Conservation (phyloP, 2,113 vertebrate species). For the Madoqua kirkii region DNA sequence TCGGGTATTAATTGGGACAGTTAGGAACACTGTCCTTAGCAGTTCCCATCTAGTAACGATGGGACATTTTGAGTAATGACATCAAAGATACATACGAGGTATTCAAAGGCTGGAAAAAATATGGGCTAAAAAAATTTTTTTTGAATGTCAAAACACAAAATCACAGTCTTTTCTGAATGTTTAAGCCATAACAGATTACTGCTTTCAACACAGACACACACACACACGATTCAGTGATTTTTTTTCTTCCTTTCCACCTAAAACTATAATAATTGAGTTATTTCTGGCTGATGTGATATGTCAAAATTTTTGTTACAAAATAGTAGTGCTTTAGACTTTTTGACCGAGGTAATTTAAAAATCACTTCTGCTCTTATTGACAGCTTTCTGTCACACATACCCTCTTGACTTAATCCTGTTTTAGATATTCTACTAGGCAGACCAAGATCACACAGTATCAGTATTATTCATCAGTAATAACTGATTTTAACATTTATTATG, state of each 20-base stretch:
- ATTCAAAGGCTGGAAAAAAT: not conserved
- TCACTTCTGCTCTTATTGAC: not conserved
- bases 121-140: not conserved
- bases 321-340: not conserved
- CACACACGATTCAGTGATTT: not conserved
- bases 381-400: not conserved
- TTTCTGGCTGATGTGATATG: not conserved
- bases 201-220: not conserved
- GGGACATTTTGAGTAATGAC: not conserved
- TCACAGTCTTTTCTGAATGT: not conserved
- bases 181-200: not conserved
- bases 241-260: not conserved
- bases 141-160: not conserved
- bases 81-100: fast-evolving
- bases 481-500: not conserved
- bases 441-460: not conserved
- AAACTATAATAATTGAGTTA: not conserved
- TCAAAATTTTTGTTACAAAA: not conserved
- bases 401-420: not conserved
- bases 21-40: not conserved
- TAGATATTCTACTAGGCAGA: not conserved
- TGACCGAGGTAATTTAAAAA: not conserved
- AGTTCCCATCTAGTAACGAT: no score
- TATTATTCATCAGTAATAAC: not conserved
- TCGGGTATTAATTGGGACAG: fast-evolving